Percentiles rank a stretch among this genome's conserved stretches.
Conservation (phyloP, 1,140 invertebrate species). For the Psix sp. region DNA sequence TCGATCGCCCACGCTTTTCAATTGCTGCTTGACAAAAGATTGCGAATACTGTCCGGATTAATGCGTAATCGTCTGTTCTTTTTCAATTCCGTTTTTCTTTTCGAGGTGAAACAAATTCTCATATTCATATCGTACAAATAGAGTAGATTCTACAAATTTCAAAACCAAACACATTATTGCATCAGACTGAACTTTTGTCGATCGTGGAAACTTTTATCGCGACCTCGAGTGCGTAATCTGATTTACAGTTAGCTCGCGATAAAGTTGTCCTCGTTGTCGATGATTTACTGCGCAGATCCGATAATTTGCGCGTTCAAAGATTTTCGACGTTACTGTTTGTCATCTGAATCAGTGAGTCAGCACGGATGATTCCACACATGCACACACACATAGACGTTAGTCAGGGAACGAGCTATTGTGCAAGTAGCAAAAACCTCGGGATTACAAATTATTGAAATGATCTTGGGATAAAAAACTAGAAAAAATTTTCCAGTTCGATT, state of each 20-base stretch:
- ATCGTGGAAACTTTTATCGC: slow-evolving; percentile 50
- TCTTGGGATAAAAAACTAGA: too few relatives aligned
- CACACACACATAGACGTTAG: too few relatives aligned
- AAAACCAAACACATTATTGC: slow-evolving; percentile 1
- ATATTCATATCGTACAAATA: not conserved
- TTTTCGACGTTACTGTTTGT: slow-evolving; percentile 40
- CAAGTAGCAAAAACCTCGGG: too few relatives aligned
- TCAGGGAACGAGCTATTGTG: too few relatives aligned
- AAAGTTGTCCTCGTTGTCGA: slow-evolving; percentile 49
- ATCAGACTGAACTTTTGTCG: slow-evolving; percentile 21
- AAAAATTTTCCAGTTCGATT: too few relatives aligned
- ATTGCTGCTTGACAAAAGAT: slow-evolving; percentile 20
- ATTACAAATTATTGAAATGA: too few relatives aligned
- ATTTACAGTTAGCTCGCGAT: slow-evolving; percentile 56
- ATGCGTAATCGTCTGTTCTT: too few relatives aligned
- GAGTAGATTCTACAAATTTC: not conserved
- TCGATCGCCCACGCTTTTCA: slow-evolving; percentile 20
- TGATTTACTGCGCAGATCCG: slow-evolving; percentile 60
- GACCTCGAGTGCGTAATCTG: slow-evolving; percentile 54
- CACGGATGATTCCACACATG: too few relatives aligned
- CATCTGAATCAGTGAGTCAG: slow-evolving; percentile 65
- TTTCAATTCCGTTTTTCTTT: too few relatives aligned
- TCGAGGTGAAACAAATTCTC: too few relatives aligned
- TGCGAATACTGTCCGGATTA: too few relatives aligned
- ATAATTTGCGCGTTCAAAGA: slow-evolving; percentile 48